phyloP scores from a whole-genome alignment of 2,888 invertebrate species.

The Pocota personata region DNA sequence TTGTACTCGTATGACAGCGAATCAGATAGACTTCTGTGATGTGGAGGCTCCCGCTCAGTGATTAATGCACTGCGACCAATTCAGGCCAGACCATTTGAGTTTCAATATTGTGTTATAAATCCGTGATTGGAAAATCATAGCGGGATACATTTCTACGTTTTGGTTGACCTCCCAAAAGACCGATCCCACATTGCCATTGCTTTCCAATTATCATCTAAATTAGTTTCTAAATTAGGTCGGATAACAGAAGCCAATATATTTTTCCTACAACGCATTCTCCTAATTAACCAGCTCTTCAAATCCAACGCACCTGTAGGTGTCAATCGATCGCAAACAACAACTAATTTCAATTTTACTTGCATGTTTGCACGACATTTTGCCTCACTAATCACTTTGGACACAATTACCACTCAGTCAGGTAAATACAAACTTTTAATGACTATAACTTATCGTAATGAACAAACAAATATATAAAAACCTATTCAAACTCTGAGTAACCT shows the following conservation, averaged over 20 bases:
- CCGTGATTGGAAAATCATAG: too few species aligned
- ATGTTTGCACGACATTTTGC: conserved; percentile 21
- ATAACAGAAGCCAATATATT: neutral
- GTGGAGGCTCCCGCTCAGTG: too few species aligned
- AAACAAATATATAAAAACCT: neutral
- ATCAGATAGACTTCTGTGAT: too few species aligned
- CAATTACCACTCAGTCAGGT: conserved; percentile 24
- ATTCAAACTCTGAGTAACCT: conserved; percentile 4
- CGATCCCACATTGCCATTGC: neutral
- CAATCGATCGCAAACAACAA: neutral
- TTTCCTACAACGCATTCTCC: neutral
- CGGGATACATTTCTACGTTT: neutral
- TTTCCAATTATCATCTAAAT: conserved; percentile 7
- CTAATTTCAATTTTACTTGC: neutral
- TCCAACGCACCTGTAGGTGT: conserved; percentile 7
- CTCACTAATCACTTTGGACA: conserved; percentile 37
- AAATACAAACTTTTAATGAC: conserved; percentile 46
- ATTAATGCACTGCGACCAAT: too few species aligned
- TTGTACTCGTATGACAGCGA: too few species aligned
- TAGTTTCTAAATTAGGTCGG: neutral
- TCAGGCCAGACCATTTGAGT: too few species aligned
- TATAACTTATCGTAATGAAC: conserved; percentile 37
- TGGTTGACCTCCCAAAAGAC: neutral
- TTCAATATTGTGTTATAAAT: too few species aligned
- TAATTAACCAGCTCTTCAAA: neutral